Base-by-base conservation (phyloP, 2,113 vertebrate species). In the Cinclus mexicanus region DNA sequence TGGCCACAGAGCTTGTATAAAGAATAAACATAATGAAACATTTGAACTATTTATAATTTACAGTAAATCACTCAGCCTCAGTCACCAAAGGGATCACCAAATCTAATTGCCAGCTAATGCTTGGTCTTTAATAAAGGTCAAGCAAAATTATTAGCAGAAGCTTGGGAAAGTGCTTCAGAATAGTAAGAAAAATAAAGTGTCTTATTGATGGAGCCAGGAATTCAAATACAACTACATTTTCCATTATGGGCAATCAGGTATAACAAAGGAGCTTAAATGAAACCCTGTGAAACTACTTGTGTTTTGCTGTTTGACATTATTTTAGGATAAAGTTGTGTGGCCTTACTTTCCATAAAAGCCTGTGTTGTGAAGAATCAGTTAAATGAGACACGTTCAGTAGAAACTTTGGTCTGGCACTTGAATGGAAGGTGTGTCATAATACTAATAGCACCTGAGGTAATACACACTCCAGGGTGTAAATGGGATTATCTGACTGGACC, bases 41-140 rank as follows among this genome's bases (percentile, higher is more conserved):
- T 87, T 81, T 87, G 84, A 86, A 93, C 77, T 91, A 47, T 49
- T 94, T 91, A 35, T 94, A 88, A 92, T 80, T 90, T 90, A 77
- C 63, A 89, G 60, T 96, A 95, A 95, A 94, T 76, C 59, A 84
- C 74, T 67, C 80, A 76, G 31, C 60, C 79, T 94, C 83, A 72
- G 19, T 89, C 89, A 87, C 86, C 89, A 74, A 89, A 84, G 67
- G 83, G 77, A 81, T 96, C 87, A 87, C 84, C 59, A 81, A 87
- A 78, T 92, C 68, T 94, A 87, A 93, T 94, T 93, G 94, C 80
- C 33, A 81, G 68, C 46, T 96, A 95, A 92, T 94, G 74, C 81
- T 60, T 93, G 75, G 75, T 89, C 70, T 96, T 96, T 92, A 96
- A 91, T 93, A 95, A 96, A 97, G 94, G 91, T 96, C 95, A 96